Evolutionary conservation across 2,888 invertebrate species (phyloP).

Genomic region (Eristalinus sepulchralis): DNA sequence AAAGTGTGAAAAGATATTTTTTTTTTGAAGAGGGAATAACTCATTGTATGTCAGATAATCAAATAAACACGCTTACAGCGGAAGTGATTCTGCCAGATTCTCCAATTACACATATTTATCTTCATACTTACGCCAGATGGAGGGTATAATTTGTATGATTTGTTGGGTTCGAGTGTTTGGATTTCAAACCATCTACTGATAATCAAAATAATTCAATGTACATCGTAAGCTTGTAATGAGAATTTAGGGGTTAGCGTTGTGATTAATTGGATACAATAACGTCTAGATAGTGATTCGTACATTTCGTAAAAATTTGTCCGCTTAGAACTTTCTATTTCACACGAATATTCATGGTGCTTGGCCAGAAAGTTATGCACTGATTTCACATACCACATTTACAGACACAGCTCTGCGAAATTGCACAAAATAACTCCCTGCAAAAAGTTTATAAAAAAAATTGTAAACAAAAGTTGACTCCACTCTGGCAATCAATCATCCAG

Average conservation of each 20-base stretch:
- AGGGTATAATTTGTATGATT: background rate
- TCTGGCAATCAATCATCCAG: background rate
- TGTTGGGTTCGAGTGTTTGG: background rate
- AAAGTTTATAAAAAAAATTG: too few species aligned
- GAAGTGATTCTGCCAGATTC: slow-evolving; percentile 1
- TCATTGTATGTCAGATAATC: background rate
- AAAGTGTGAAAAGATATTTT: background rate
- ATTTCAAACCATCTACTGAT: background rate
- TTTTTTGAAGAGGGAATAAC: background rate
- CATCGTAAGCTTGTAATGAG: too few species aligned
- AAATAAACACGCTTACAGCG: background rate
- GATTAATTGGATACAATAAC: too few species aligned
- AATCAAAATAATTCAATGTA: background rate
- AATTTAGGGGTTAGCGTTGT: too few species aligned
- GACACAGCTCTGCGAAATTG: too few species aligned
- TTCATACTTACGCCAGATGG: background rate
- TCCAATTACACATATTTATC: background rate
- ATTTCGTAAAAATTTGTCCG: too few species aligned
- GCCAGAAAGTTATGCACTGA: too few species aligned
- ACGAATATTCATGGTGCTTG: too few species aligned
- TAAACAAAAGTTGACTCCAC: background rate
- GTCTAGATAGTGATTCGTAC: too few species aligned
- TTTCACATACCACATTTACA: too few species aligned
- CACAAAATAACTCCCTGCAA: too few species aligned
- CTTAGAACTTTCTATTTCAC: too few species aligned